Conservation (phyloP, 1,140 invertebrate genomes). For the Archivesica marissinica region DNA sequence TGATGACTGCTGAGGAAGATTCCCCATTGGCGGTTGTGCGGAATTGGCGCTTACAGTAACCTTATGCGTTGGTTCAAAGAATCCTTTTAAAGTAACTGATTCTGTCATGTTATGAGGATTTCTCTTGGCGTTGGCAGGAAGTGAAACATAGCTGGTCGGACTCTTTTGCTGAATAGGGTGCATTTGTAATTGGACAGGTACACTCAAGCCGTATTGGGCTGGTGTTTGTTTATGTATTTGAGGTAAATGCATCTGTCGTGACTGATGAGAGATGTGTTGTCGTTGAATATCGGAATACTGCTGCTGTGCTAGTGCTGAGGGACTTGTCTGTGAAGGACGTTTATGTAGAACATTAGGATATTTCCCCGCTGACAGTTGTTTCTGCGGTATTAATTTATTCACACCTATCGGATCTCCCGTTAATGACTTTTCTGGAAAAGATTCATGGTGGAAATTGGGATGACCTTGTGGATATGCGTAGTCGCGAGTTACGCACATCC, state of each 20-base stretch:
- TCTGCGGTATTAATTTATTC: slow-evolving; percentile 17
- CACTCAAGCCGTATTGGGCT: background rate
- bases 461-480: slow-evolving; percentile 46
- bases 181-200: background rate
- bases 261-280: background rate
- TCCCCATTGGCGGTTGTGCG: background rate
- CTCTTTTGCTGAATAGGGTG: background rate
- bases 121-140: background rate
- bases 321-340: background rate
- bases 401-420: background rate
- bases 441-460: slow-evolving; percentile 24
- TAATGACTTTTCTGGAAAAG: background rate
- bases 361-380: background rate
- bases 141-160: background rate
- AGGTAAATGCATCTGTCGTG: background rate
- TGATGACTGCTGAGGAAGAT: background rate
- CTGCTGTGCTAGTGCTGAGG: background rate
- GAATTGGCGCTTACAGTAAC: slow-evolving; percentile 40
- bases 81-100: slow-evolving; percentile 50
- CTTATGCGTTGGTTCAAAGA: slow-evolving; percentile 59
- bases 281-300: slow-evolving; percentile 21
- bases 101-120: slow-evolving; percentile 34
- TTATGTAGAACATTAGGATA: background rate
- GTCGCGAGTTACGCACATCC: slow-evolving; percentile 22
- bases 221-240: background rate